Evolutionary conservation across 2,797 vertebrate genomes (phyloP).

Genomic region (Anomalospiza imberbis): DNA sequence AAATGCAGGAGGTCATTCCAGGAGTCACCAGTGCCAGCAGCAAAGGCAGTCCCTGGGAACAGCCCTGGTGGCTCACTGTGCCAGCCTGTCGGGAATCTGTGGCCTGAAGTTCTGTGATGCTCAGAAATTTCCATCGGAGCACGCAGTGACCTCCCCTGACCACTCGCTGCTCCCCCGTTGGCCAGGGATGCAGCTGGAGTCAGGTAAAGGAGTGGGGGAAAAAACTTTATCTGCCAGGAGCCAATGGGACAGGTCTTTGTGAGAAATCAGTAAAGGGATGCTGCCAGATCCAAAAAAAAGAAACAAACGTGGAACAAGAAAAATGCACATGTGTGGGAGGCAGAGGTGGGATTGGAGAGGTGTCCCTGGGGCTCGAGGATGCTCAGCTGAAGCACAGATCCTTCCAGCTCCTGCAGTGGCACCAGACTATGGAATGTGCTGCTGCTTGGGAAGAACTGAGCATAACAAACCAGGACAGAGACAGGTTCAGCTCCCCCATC

Average conservation of each 20-base stretch:
- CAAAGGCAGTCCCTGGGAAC: background rate
- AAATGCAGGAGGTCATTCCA: background rate
- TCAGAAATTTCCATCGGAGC: background rate
- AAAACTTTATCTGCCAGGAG: background rate
- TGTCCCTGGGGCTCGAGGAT: accelerated
- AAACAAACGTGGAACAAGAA: background rate
- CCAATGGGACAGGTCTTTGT: accelerated
- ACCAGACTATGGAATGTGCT: accelerated
- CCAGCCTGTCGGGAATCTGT: background rate
- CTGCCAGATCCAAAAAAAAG: background rate
- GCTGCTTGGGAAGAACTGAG: background rate
- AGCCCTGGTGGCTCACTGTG: background rate
- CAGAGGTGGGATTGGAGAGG: background rate
- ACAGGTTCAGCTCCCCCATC: background rate
- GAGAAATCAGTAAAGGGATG: background rate
- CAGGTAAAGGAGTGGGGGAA: background rate
- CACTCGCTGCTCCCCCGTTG: accelerated
- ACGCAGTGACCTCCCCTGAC: background rate
- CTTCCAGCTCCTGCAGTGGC: background rate
- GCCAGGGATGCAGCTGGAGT: background rate
- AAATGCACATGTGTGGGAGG: accelerated
- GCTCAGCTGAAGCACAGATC: background rate
- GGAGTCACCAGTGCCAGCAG: background rate
- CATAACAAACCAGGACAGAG: background rate
- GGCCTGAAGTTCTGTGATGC: background rate